Evolutionary conservation across 2,113 vertebrate species (phyloP).

Genomic region (Clarias magur): DNA sequence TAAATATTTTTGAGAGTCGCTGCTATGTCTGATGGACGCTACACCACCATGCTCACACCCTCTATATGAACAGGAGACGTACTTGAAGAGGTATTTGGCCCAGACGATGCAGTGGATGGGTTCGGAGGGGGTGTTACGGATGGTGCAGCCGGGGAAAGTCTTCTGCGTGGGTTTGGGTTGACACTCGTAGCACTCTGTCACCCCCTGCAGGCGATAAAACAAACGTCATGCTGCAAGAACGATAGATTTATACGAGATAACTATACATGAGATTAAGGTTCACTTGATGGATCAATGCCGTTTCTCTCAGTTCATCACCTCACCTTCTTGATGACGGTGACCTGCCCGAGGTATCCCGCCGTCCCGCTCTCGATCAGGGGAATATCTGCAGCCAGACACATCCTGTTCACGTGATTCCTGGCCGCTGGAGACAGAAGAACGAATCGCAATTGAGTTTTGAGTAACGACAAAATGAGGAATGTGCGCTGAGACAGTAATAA

Average conservation of each 20-base stretch:
- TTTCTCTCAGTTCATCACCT: neutral
- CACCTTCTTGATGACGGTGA: conserved; percentile 98
- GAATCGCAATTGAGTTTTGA: neutral
- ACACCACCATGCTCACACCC: neutral
- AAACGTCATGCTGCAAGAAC: neutral
- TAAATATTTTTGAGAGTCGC: too few species aligned
- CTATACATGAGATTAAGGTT: neutral
- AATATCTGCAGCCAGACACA: conserved; percentile 96
- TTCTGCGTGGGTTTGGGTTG: conserved; percentile 97
- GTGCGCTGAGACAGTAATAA: neutral
- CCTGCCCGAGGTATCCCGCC: conserved; percentile 97
- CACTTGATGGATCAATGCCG: too few species aligned
- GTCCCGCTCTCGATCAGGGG: conserved; percentile 97
- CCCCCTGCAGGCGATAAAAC: conserved; percentile 74
- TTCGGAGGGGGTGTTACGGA: conserved; percentile 96
- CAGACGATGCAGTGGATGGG: conserved; percentile 99
- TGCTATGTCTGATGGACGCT: too few species aligned
- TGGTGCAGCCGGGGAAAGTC: conserved; percentile 97
- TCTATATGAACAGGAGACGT: conserved; percentile 55
- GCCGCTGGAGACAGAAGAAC: conserved; percentile 74
- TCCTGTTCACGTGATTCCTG: conserved; percentile 96
- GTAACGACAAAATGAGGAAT: neutral
- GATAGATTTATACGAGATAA: neutral
- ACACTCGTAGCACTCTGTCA: conserved; percentile 97
- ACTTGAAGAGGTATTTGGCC: conserved; percentile 99